Evolutionary conservation across 2,113 vertebrate species (phyloP), one percentile per base, ranked within the genome.

Genomic region (Nothobranchius furzeri): DNA sequence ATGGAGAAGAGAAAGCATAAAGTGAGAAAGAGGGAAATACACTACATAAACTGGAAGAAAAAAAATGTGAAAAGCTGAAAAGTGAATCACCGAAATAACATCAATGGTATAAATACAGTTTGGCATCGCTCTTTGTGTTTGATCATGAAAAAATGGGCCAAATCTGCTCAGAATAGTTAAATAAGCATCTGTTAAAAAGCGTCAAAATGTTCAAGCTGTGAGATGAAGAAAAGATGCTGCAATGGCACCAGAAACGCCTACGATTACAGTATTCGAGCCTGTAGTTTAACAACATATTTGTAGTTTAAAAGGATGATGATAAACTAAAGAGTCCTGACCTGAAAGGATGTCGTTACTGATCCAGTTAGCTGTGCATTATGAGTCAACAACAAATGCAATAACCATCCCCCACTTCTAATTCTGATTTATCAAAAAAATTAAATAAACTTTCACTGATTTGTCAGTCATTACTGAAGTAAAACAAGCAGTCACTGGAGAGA

Each of bases 141-240:
- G 4, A 25, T 40, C 4, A 20, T 36, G 24, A 0, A 45, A 20
- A 68, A 35, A 43, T 0, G 20, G 11, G 40, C 43, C 13, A 12
- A 75, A 70, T 78, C 9, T 46, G 17, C 51, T 42, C 69, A 17
- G 10, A 46, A 14, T 48, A 7, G 64, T 43, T 24, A 60, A 67
- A 47, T 30, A 40, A 46, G 14, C 6, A 64, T 6, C 53, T 54
- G 46, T 53, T 42, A 56, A 81, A 43, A 43, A 35, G 35, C 81
- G 89, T 83, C 89, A 90, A 91, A 92, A 60, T 76, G 67, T 78
- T 76, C 75, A 58, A 78, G 68, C 51, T 54, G 63, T 79, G 68
- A 75, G 69, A 50, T 88, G 82, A 49, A 79, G 72, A 69, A 83
- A 78, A 82, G 62, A 86, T 72, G 70, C 68, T 68, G 61, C 36